These are phyloP conservation scores for Aldabrachelys gigantea DNA, from an alignment of 2,113 vertebrate species.

Conservation along the genomic window DNA sequence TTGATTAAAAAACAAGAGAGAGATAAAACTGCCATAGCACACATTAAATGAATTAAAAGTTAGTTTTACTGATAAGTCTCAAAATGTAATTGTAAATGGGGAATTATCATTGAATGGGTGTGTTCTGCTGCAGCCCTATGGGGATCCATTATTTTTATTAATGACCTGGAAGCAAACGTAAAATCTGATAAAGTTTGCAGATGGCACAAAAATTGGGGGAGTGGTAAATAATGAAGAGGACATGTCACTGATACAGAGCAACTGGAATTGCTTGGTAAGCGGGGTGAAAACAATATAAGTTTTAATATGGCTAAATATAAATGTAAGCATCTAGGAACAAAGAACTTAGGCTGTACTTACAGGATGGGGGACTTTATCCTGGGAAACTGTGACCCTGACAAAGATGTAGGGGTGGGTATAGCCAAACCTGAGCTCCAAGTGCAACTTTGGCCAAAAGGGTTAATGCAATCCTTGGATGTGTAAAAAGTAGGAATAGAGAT, in stretches of 20 bases:
- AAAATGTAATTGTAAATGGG: too few relatives aligned
- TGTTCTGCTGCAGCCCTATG: neutral
- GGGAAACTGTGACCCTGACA: neutral
- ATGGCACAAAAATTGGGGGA: neutral
- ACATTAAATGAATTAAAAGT: too few relatives aligned
- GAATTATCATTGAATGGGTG: too few relatives aligned
- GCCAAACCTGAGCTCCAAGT: neutral
- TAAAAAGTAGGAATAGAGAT: neutral
- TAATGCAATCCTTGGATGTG: neutral
- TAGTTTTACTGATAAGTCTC: too few relatives aligned
- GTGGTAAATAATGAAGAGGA: neutral
- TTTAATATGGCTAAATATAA: neutral
- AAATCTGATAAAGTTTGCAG: neutral
- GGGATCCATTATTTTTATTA: neutral
- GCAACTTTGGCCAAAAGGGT: neutral
- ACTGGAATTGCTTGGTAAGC: neutral
- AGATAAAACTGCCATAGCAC: too few relatives aligned
- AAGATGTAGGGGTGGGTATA: neutral
- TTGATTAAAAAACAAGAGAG: too few relatives aligned
- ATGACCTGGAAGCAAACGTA: neutral
- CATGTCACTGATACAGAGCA: neutral
- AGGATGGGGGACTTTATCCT: neutral
- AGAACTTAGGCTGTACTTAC: neutral
- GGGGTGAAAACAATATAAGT: neutral
- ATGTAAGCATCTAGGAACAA: neutral